Base-by-base conservation (phyloP, 2,113 vertebrate species). In the Carassius carassius region DNA sequence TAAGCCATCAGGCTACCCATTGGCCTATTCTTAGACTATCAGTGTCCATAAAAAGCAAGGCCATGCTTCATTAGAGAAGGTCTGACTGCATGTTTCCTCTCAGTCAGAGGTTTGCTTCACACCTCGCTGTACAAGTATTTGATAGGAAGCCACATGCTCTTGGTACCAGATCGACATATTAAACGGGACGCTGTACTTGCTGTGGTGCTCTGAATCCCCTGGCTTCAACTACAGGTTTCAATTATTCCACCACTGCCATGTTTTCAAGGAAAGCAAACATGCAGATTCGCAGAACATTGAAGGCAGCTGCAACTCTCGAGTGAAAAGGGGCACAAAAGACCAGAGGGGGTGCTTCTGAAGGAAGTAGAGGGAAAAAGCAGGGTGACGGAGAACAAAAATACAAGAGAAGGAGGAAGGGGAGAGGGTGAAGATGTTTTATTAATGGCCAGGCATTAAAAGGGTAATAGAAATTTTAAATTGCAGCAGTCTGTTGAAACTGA, bases 271-370 rank as follows among this genome's bases (percentile, higher is more conserved):
- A 88, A 80, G 47, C 51, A 88, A 83, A 76, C 81, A 37, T 25
- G 62, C 29, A 74, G 69, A 86, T 89, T 89, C 56, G 84, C 73
- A 88, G 86, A 86, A 86, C 90, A 88, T 90, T 83, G 72, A 79
- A 90, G 86, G 79, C 60, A 85, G 75, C 85, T 89, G 75, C 37
- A 88, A 47, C 0, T 3, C 86, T 78, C 17, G 10, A 72, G 83
- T 60, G 37, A 32, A 76, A 56, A 82, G n/a, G 44, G 79, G 79
- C 79, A 81, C 83, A 78, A 84, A 84, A 19, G 83, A 78, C 44
- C 32, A 19, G 47, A 56, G 74, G 35, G 73, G 63, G 32, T 44
- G 41, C 19, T 65, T 67, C 37, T 37, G 63, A 78, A 56, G n/a
- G n/a, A 41, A 60, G 32, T 56, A 82, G 85, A 78, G 86, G 78